These are phyloP conservation scores for Papilio polyxenes DNA, from an alignment of 1,140 invertebrate species.

Conservation along the genomic window DNA sequence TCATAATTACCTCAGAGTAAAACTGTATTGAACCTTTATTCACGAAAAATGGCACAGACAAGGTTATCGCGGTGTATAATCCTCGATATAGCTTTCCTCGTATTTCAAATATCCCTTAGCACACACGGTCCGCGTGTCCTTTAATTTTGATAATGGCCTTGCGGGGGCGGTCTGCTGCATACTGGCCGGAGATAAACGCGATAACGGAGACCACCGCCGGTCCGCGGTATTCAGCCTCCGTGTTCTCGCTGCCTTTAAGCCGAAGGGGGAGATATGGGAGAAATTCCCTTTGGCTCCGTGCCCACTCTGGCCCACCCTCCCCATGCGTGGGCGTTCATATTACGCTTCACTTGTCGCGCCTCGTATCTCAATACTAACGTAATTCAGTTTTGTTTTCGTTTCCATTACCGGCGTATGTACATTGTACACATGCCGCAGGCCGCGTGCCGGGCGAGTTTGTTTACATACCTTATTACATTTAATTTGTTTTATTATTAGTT, in stretches of 20 bases:
- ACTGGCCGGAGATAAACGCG: conserved; percentile 54
- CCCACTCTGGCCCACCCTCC: conserved; percentile 45
- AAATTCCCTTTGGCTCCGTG: conserved; percentile 33
- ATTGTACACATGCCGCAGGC: conserved; percentile 31
- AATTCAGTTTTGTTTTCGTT: conserved; percentile 52
- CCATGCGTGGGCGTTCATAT: conserved; percentile 51
- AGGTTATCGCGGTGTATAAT: not conserved
- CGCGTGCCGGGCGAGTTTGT: not conserved
- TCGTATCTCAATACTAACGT: conserved; percentile 44
- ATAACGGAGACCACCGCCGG: conserved; percentile 46
- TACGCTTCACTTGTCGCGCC: conserved; percentile 43
- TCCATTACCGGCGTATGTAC: conserved; percentile 37
- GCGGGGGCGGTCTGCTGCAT: conserved; percentile 47
- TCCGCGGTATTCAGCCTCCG: conserved; percentile 43
- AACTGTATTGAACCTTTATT: not conserved
- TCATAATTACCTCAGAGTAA: not conserved
- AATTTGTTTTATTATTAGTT: conserved; percentile 11
- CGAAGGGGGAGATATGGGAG: conserved; percentile 40
- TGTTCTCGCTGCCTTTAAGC: not conserved
- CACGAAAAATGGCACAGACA: not conserved
- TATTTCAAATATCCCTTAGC: conserved; percentile 36
- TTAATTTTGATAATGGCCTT: conserved; percentile 67
- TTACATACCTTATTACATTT: not conserved
- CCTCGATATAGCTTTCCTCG: conserved; percentile 40
- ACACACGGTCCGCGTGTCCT: conserved; percentile 44